Evolutionary conservation across 2,797 vertebrate species (phyloP), one percentile per base, ranked within the genome.

Genomic region (Pteronotus mesoamericanus): DNA sequence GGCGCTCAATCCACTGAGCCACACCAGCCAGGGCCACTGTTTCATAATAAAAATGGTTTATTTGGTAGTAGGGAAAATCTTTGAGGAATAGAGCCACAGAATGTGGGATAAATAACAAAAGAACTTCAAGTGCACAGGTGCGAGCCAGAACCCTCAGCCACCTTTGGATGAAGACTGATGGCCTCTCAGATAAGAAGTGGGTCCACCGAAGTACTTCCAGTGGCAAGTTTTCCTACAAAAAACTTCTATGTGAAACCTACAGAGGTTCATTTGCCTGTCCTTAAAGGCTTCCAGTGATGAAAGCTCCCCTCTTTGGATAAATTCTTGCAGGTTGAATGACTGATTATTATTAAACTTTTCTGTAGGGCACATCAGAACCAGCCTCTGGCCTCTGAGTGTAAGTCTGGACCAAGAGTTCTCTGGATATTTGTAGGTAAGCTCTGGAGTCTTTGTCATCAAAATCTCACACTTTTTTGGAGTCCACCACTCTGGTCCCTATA

Each of bases 401-500:
- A 84, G 21, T 26, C 39, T 46, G 55, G 53, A 32, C 24, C 32
- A 55, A 55, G 32, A 77, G 8, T 29, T 53, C 39, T 80, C 59
- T 78, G 79, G 37, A 24, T 46, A 46, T 88, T 61, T 86, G 19
- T 72, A 77, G 82, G 83, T 32, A 74, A 64, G 37, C 51, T 68
- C 44, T 42, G 10, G 77, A 44, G 72, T 71, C 69, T 88, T 4
- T 0, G 29, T 75, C 69, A 79, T 34, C 34, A 68, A 57, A 57
- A 48, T 48, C 78, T 89, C 21, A 1, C 34, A 21, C 95, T 94
- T 87, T 34, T 85, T 94, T 89, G 94, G 42, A 91, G 86, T 69
- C 51, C 74, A 69, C 0, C 0, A 82, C 18, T 19, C 82, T 92
- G 77, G 55, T 57, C 74, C 37, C 71, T 53, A 10, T 78, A 89